phyloP scores from a whole-genome alignment of 2,888 invertebrate genomes.

The Orthosia incerta region DNA sequence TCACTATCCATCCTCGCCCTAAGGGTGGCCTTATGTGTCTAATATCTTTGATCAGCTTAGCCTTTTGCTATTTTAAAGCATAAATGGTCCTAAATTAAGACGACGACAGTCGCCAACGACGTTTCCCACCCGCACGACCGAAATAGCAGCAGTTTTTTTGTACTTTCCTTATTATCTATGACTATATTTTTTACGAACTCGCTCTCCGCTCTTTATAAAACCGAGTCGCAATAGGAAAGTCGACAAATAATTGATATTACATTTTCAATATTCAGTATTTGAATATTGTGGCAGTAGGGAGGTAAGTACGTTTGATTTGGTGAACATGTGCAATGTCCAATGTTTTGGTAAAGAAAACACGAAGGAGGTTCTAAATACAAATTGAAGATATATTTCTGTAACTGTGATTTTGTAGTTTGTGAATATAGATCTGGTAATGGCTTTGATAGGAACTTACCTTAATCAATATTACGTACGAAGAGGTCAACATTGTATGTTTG shows the following conservation, averaged over 20 bases:
- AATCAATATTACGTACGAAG: too few relatives aligned
- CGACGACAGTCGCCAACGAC: too few relatives aligned
- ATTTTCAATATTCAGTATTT: constrained; percentile 41
- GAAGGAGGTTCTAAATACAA: too few relatives aligned
- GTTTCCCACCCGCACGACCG: too few relatives aligned
- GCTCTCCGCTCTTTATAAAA: constrained; percentile 13
- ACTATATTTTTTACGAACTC: neutral
- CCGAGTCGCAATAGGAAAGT: neutral
- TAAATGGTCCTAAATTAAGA: too few relatives aligned
- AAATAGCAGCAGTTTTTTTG: too few relatives aligned
- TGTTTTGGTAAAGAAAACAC: neutral
- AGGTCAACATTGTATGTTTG: too few relatives aligned
- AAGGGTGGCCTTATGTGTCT: too few relatives aligned
- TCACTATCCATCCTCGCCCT: too few relatives aligned
- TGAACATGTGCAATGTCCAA: neutral
- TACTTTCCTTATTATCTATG: too few relatives aligned
- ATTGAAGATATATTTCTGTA: neutral
- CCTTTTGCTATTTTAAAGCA: too few relatives aligned
- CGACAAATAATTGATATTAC: constrained; percentile 46
- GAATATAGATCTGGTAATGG: neutral
- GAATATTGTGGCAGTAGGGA: neutral
- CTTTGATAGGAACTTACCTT: neutral
- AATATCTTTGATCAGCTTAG: too few relatives aligned
- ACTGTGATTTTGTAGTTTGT: neutral
- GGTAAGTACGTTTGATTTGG: neutral